These are phyloP conservation scores for Sorex fumeus DNA, from an alignment of 2,113 vertebrate genomes.

Conservation along the genomic window DNA sequence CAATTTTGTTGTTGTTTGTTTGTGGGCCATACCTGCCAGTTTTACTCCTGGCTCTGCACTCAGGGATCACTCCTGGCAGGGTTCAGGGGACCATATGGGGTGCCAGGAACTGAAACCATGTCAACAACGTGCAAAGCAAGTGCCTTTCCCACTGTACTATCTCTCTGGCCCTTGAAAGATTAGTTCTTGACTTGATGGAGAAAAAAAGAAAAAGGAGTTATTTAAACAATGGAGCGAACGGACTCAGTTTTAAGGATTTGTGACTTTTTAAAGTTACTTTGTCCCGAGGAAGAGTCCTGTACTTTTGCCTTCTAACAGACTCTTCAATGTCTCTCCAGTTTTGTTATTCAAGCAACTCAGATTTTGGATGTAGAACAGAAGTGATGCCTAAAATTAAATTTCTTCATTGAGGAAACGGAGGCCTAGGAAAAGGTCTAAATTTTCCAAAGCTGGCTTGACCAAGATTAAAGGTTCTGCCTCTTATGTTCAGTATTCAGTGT, in stretches of 20 bases:
- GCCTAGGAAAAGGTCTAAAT: slow-evolving; percentile 37
- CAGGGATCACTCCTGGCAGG: too few relatives aligned
- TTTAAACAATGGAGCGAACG: slow-evolving; percentile 19
- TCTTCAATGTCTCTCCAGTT: background rate
- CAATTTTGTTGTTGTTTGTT: too few relatives aligned
- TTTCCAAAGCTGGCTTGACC: slow-evolving; percentile 27
- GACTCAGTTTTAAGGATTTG: slow-evolving; percentile 43
- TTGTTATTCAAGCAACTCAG: slow-evolving; percentile 5
- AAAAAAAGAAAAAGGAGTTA: slow-evolving; percentile 35
- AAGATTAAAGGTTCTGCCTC: slow-evolving; percentile 27
- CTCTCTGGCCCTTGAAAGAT: background rate
- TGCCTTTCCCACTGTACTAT: background rate
- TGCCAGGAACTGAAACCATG: too few relatives aligned
- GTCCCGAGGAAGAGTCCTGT: background rate
- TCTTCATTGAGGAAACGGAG: slow-evolving; percentile 2
- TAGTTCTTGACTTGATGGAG: slow-evolving; percentile 37
- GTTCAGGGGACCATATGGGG: too few relatives aligned
- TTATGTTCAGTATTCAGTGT: background rate
- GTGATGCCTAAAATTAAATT: slow-evolving; percentile 39
- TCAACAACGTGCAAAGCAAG: slow-evolving; percentile 45
- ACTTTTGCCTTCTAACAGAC: slow-evolving; percentile 5
- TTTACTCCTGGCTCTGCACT: too few relatives aligned
- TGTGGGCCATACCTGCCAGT: too few relatives aligned
- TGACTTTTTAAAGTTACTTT: slow-evolving; percentile 9
- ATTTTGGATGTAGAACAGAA: slow-evolving; percentile 50